Base-by-base conservation (phyloP, 2,888 invertebrate genomes). In the Cheilosia vernalis region DNA sequence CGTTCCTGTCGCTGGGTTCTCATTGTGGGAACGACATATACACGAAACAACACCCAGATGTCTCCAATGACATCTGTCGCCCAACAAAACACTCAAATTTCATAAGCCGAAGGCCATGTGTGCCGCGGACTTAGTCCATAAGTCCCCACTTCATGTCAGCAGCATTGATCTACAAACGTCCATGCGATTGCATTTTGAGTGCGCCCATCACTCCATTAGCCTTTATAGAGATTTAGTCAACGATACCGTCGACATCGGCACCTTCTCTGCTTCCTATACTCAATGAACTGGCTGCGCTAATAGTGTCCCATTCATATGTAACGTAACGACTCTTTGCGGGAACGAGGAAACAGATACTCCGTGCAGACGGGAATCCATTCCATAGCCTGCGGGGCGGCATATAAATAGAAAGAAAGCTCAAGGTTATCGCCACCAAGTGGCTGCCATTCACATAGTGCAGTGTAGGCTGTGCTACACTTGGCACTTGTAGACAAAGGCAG, bases 291-390 rank as follows among this genome's bases (percentile, higher is more conserved):
- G 30, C 55, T 21, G 47, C 60, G 61, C 82, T 78, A 78, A 83
- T 72, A 42, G 70, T 60, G 78, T 66, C 49, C 72, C 82, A 83
- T 83, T 83, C 82, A 83, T 21, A 21, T 78, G 42, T 53, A 70
- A 56, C 33, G 61, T 60, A 70, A 63, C 33, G 55, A 55, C 66
- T 76, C 63, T 66, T 51, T 21, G 19, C 56, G 47, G 47, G 55
- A 49, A 63, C 49, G 30, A 63, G 64, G 44, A 79, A 73, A 19
- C 60, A 64, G 49, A 44, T 73, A 79, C 58, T 66, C 33, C 33
- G 33, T 19, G 56, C 49, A 60, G 51, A 64, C 42, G 24, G 27
- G 30, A 30, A 40, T 37, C 37, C 33, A 30, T 37, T 37, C 37
- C 44, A 24, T 15, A 27, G 30, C 63, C 74, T 15, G 47, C 58